phyloP scores from a whole-genome alignment of 2,797 vertebrate genomes.

The Oreochromis mossambicus region DNA sequence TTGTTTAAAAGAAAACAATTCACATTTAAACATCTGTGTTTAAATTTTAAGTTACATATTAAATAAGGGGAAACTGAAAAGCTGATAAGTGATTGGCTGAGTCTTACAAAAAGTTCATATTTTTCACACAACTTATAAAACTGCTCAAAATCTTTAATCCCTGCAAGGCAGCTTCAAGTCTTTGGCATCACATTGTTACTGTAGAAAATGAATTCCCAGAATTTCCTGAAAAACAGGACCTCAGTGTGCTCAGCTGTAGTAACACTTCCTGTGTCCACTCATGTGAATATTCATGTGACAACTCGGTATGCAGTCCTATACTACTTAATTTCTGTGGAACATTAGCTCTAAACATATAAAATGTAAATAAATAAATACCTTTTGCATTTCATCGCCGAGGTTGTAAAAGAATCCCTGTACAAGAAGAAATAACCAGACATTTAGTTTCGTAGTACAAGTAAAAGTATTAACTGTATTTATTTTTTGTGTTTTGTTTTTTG shows the following conservation, averaged over 20 bases:
- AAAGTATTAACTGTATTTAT: not conserved
- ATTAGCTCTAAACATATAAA: not conserved
- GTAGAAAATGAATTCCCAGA: not conserved
- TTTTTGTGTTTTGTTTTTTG: not conserved
- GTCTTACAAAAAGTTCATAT: not conserved
- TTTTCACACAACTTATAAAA: not conserved
- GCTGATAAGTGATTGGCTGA: not conserved
- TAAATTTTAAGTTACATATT: not conserved
- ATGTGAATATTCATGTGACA: not conserved
- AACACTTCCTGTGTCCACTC: not conserved
- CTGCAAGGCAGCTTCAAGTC: not conserved
- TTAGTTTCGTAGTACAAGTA: not conserved
- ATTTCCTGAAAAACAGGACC: not conserved
- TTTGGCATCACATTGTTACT: not conserved
- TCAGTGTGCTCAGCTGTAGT: not conserved
- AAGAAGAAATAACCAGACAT: not conserved
- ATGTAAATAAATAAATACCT: not conserved
- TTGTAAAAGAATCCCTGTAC: not conserved
- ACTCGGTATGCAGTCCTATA: not conserved
- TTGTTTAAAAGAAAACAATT: not conserved
- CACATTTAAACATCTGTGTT: not conserved
- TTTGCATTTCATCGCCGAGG: not conserved
- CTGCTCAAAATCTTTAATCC: not conserved
- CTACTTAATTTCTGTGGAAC: not conserved
- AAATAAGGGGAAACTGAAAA: not conserved